Conservation (phyloP, 2,113 vertebrate species). For the Rhinolophus sinicus region DNA sequence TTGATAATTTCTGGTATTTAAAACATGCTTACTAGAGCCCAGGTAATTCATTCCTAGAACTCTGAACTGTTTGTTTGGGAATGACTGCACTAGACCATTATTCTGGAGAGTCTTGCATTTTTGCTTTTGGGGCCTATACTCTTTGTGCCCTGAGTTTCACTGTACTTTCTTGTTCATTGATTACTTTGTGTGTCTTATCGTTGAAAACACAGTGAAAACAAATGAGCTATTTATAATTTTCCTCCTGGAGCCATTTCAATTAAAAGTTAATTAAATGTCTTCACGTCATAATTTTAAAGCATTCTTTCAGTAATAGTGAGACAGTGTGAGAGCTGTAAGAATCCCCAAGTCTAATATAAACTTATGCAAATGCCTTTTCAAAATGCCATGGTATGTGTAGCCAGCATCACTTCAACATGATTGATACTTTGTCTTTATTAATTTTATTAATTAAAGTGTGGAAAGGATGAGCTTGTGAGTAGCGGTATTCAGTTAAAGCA, state of each 20-base stretch:
- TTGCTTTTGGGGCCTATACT: not conserved
- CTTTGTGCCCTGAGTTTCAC: not conserved
- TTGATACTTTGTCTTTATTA: conserved; percentile 43
- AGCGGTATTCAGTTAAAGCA: not conserved
- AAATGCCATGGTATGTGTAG: conserved; percentile 46
- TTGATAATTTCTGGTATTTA: not conserved
- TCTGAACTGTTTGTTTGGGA: not conserved
- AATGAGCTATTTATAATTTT: conserved; percentile 71
- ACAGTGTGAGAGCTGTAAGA: conserved; percentile 55
- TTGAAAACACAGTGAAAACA: conserved; percentile 64
- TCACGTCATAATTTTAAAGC: conserved; percentile 73
- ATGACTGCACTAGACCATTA: not conserved
- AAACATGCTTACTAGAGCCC: not conserved
- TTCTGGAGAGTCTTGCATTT: not conserved
- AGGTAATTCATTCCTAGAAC: not conserved
- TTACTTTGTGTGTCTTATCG: conserved; percentile 42
- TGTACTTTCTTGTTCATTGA: not conserved
- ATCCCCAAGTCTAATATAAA: conserved; percentile 70
- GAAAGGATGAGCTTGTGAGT: conserved; percentile 5
- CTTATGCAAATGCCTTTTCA: conserved; percentile 59
- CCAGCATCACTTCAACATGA: conserved; percentile 39
- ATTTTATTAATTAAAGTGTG: conserved; percentile 52
- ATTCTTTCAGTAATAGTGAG: conserved; percentile 55
- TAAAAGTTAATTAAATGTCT: conserved; percentile 77
- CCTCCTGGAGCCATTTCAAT: conserved; percentile 74